Evolutionary conservation across 2,113 vertebrate genomes (phyloP).

Genomic region (Sphyrna mokarran): DNA sequence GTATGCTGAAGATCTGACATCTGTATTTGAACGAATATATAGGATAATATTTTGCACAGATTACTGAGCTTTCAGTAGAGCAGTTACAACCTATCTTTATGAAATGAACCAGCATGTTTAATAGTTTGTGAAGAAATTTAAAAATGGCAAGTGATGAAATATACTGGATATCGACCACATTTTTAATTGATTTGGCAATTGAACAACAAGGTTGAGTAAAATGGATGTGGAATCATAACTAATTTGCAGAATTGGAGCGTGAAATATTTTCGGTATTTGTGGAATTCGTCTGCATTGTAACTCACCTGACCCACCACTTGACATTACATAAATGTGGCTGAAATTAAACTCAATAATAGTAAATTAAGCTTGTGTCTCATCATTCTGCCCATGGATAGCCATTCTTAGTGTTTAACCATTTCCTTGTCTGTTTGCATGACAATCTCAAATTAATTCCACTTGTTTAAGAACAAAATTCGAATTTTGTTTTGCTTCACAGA

Average conservation of each 20-base stretch:
- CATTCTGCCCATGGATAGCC: background rate
- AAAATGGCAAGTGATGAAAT: background rate
- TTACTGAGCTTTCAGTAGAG: background rate
- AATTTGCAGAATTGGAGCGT: background rate
- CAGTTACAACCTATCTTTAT: background rate
- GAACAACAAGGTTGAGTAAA: background rate
- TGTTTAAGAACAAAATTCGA: background rate
- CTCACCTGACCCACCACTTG: background rate
- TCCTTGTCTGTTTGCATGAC: background rate
- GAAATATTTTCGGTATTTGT: background rate
- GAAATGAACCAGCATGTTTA: background rate
- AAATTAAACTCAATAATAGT: background rate
- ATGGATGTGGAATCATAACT: background rate
- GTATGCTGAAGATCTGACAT: background rate
- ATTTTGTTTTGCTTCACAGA: constrained; percentile 59
- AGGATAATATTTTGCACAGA: background rate
- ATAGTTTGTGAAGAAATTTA: background rate
- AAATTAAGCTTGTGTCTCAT: background rate
- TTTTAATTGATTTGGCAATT: background rate
- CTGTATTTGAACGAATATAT: background rate
- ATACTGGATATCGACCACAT: background rate
- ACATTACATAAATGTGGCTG: background rate
- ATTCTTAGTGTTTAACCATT: background rate
- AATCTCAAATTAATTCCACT: background rate
- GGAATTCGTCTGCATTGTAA: background rate